Evolutionary conservation across 2,797 vertebrate species (phyloP).

Genomic region (Pelochelys cantorii): DNA sequence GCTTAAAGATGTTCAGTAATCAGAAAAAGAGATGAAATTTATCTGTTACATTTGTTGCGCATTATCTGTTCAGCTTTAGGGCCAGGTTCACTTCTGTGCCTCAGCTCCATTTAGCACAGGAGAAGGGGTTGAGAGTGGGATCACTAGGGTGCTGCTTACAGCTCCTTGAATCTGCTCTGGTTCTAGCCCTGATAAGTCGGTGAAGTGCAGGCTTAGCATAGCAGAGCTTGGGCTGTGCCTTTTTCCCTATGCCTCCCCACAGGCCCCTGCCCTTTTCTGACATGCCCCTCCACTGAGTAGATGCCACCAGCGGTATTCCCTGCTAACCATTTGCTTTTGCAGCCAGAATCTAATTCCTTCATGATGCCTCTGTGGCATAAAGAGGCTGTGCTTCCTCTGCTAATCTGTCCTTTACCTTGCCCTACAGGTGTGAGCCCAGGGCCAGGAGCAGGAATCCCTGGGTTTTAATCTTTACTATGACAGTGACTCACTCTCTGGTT

Average conservation of each 20-base stretch:
- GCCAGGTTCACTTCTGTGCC: not conserved
- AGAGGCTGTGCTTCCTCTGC: not conserved
- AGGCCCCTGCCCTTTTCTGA: not conserved
- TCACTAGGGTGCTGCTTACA: not conserved
- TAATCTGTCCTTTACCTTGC: not conserved
- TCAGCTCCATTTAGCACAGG: not conserved
- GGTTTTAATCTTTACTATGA: not conserved
- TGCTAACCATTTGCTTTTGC: not conserved
- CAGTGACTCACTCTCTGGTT: not conserved
- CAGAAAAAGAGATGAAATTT: not conserved
- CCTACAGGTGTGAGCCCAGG: not conserved
- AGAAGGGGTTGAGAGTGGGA: not conserved
- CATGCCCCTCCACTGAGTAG: not conserved
- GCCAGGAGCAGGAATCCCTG: not conserved
- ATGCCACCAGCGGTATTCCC: not conserved
- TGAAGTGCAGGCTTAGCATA: not conserved
- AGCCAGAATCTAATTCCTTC: not conserved
- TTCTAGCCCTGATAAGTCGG: rapidly evolving
- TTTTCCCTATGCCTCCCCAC: not conserved
- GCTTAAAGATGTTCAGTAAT: not conserved
- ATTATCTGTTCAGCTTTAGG: not conserved
- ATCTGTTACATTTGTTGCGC: not conserved
- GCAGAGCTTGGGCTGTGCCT: not conserved
- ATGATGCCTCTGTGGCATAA: not conserved
- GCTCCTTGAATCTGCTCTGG: not conserved